Evolutionary conservation across 2,797 vertebrate genomes (phyloP).

Genomic region (Lacerta bilineata): DNA sequence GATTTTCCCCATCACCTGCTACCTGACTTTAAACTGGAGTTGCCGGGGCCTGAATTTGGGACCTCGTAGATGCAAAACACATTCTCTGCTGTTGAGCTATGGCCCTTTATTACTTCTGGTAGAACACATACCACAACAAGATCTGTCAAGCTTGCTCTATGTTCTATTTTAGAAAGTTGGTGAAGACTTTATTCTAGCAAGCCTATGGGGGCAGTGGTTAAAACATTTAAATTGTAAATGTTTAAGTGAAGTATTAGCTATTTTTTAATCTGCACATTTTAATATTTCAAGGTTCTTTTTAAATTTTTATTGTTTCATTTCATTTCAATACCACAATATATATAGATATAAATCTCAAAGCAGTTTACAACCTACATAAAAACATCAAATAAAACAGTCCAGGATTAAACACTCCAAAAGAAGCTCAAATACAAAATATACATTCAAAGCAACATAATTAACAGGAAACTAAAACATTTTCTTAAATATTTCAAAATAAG

Average conservation of each 20-base stretch:
- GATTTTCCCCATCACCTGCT: background rate
- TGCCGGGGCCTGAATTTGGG: background rate
- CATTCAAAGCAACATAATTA: too few relatives aligned
- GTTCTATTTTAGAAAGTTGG: background rate
- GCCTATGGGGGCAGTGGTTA: background rate
- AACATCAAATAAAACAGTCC: too few relatives aligned
- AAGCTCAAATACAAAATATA: too few relatives aligned
- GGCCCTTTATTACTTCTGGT: background rate
- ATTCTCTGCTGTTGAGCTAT: background rate
- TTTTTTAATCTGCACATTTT: background rate
- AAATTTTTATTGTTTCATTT: too few relatives aligned
- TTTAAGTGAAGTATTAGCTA: background rate
- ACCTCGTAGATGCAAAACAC: background rate
- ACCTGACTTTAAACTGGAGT: background rate
- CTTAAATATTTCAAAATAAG: too few relatives aligned
- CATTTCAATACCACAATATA: too few relatives aligned
- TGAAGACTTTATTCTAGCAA: background rate
- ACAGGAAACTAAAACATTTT: too few relatives aligned
- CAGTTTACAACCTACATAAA: too few relatives aligned
- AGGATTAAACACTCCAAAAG: too few relatives aligned
- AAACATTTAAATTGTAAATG: background rate
- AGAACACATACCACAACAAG: too few relatives aligned
- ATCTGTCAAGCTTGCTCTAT: background rate
- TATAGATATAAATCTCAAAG: too few relatives aligned
- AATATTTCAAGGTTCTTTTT: background rate